Base-by-base conservation (phyloP, 2,113 vertebrate genomes). In the Sander vitreus region DNA sequence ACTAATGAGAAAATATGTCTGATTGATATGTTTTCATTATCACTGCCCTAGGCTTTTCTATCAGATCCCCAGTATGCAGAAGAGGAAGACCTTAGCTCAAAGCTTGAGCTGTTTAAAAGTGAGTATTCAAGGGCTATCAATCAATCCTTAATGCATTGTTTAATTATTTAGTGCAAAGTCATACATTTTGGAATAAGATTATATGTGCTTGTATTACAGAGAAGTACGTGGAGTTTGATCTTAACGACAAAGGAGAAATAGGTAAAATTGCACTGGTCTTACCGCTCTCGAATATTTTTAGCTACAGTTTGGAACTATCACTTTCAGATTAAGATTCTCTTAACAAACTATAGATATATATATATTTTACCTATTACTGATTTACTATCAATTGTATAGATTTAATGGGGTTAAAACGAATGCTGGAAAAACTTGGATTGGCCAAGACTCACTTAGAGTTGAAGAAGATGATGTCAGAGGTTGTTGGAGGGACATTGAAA, bases 201-300 rank as follows among this genome's bases (percentile, higher is more conserved):
- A 11, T 27, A 39, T 83, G 58, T 83, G 14, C n/a, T 87, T 88
- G 18, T 30, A 23, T 93, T 92, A n/a, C 88, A 97, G 96, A 93
- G 39, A 96, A 96, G 88, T 97, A 96, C 87, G 94, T 96, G 96
- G 96, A 97, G 62, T 97, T 97, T 89, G 96, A 97, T 89, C 94
- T 96, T 4, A 96, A 97, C 4, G 95, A 95, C 89, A 91, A 96
- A 5, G 96, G 96, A 72, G 96, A 97, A 14, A 96, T 97, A n/a
- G 96, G 96, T 97, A 91, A 88, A 55, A 19, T 0, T 30, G 2
- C n/a, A 77, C 13, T 8, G 10, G 2, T 25, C 3, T 36, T 47
- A 36, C 25, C 48, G 18, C 7, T 33, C 5, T 47, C 3, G 47
- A 78, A 33, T 63, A 55, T 54, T 36, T 59, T 36, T 45, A 48